A percentile compares a stretch with the other conserved stretches of the same genome.
Conservation (phyloP, 2,797 vertebrate species). For the Falco peregrinus region DNA sequence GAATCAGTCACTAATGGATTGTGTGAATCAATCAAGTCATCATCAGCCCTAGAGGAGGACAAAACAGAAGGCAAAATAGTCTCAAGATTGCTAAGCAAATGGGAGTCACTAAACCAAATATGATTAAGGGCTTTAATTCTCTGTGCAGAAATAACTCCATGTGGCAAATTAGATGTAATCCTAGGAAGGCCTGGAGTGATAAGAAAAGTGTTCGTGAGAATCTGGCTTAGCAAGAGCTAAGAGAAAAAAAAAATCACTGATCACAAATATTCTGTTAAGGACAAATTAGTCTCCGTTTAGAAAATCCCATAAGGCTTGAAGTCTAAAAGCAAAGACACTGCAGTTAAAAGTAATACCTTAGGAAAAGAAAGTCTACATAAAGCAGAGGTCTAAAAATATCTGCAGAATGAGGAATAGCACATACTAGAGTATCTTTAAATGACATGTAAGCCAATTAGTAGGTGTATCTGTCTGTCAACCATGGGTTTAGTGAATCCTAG, state of each 20-base stretch:
- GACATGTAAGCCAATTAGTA: not conserved
- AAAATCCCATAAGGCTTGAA: not conserved
- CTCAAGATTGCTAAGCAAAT: constrained; percentile 22
- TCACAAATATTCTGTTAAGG: constrained; percentile 9
- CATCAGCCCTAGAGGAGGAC: not conserved
- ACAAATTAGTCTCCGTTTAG: not conserved
- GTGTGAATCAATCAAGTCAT: constrained; percentile 5
- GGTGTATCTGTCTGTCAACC: not conserved
- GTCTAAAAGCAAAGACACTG: not conserved
- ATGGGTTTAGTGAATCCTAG: not conserved
- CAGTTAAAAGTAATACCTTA: constrained; percentile 8
- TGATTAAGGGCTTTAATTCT: constrained; percentile 55
- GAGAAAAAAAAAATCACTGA: constrained; percentile 3
- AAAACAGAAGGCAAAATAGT: not conserved
- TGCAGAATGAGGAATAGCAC: not conserved
- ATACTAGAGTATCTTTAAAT: constrained; percentile 17
- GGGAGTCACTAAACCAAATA: constrained; percentile 37
- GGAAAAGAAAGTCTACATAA: not conserved
- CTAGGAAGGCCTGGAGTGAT: not conserved
- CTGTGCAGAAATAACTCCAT: constrained; percentile 43
- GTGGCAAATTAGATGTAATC: constrained; percentile 31
- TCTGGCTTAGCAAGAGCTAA: not conserved
- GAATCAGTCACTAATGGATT: not conserved
- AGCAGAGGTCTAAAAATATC: not conserved
- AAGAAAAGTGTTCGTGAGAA: constrained; percentile 13